Percentiles rank a stretch among this genome's conserved stretches.
phyloP scores from a whole-genome alignment of 2,797 vertebrate species.

The Pitangus sulphuratus region DNA sequence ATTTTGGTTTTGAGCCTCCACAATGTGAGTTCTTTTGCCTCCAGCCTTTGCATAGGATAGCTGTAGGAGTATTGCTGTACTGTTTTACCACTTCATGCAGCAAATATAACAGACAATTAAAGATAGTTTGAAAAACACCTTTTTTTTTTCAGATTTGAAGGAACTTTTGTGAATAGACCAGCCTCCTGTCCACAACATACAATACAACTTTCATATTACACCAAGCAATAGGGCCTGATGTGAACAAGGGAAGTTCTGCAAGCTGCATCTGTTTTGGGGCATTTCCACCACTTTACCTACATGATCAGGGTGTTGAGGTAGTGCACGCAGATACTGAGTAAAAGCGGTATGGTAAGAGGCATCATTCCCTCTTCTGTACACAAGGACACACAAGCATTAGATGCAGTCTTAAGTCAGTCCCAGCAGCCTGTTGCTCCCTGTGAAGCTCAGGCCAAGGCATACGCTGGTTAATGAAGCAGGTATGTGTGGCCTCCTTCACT shows the following conservation, averaged over 20 bases:
- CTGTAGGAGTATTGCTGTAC: neutral
- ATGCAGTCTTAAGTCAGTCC: neutral
- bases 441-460: neutral
- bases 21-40: neutral
- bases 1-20: neutral
- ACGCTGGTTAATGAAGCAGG: neutral
- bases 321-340: neutral
- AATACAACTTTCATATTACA: neutral
- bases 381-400: neutral
- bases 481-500: neutral
- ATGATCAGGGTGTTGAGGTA: neutral
- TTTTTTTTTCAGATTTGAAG: neutral
- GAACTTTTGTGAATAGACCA: neutral
- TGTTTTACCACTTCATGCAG: neutral
- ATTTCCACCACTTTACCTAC: neutral
- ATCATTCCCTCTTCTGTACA: fast-evolving
- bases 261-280: neutral
- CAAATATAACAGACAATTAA: neutral
- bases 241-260: neutral
- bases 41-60: neutral
- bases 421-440: neutral
- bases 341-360: neutral
- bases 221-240: neutral
- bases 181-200: neutral
- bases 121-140: neutral